Evolutionary conservation across 2,888 invertebrate species (phyloP).

Genomic region (Platypus cylindrus): DNA sequence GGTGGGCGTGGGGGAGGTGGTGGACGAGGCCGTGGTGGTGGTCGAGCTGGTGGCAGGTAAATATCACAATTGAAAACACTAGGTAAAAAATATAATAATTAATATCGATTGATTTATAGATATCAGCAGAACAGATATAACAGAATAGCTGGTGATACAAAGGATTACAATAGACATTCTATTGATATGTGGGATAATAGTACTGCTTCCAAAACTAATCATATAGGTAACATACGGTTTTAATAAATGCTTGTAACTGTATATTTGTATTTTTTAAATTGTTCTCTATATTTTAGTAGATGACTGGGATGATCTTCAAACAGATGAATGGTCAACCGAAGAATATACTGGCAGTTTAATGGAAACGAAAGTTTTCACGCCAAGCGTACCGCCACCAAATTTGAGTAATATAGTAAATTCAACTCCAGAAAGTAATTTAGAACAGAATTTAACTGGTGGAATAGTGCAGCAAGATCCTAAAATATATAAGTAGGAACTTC

Average conservation of each 20-base stretch:
- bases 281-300: conserved; percentile 8
- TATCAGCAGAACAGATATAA: conserved; percentile 33
- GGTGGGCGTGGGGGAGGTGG: conserved; percentile 37
- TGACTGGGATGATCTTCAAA: conserved; percentile 49
- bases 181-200: conserved; percentile 49
- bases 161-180: conserved; percentile 27
- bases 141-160: conserved; percentile 24
- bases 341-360: conserved; percentile 91
- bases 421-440: not conserved
- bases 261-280: too few relatives aligned
- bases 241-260: too few relatives aligned
- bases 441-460: conserved; percentile 1
- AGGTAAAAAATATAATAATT: too few relatives aligned
- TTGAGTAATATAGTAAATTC: conserved; percentile 15
- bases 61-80: not conserved
- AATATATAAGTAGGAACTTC: conserved; percentile 4
- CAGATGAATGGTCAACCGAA: conserved; percentile 56
- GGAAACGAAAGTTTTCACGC: conserved; percentile 86
- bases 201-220: conserved; percentile 27
- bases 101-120: conserved; percentile 9
- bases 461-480: conserved; percentile 5
- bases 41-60: conserved; percentile 32
- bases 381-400: conserved; percentile 41
- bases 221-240: too few relatives aligned
- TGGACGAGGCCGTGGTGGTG: conserved; percentile 30